A percentile compares a stretch with the other conserved stretches of the same genome.
phyloP scores from a whole-genome alignment of 2,113 vertebrate genomes.

The Acanthisitta chloris region DNA sequence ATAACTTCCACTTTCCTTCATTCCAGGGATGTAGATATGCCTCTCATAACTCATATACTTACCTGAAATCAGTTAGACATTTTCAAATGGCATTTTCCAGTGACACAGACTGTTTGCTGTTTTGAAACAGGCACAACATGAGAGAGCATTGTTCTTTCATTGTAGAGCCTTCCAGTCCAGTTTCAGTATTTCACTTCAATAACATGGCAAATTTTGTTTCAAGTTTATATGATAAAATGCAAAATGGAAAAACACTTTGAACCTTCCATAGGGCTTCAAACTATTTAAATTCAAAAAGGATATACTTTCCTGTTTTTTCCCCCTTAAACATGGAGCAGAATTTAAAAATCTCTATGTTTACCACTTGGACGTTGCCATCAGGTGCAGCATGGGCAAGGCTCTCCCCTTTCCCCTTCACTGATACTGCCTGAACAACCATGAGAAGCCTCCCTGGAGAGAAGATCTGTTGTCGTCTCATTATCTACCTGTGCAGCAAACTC shows the following conservation, averaged over 20 bases:
- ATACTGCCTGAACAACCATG: background rate
- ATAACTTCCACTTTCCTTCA: background rate
- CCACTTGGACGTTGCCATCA: rapidly evolving
- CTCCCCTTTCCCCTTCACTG: background rate
- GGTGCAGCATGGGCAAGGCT: background rate
- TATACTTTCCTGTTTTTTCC: rapidly evolving
- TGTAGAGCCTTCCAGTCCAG: background rate
- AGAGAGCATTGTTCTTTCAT: background rate
- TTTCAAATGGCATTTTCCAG: background rate
- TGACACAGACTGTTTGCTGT: background rate
- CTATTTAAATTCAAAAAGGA: background rate
- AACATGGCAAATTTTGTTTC: background rate
- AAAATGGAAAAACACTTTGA: background rate
- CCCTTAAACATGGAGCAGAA: rapidly evolving
- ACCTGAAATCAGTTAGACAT: background rate
- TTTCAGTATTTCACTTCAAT: background rate
- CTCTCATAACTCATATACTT: background rate
- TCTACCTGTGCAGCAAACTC: background rate
- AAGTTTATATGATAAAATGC: background rate
- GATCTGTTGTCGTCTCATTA: rapidly evolving
- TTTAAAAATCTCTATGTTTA: background rate
- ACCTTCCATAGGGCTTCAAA: background rate
- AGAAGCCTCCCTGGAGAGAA: background rate
- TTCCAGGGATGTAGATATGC: background rate
- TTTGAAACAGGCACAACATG: background rate